phyloP scores from a whole-genome alignment of 92 coral and sea anemone genomes.

The Muricea muricata region DNA sequence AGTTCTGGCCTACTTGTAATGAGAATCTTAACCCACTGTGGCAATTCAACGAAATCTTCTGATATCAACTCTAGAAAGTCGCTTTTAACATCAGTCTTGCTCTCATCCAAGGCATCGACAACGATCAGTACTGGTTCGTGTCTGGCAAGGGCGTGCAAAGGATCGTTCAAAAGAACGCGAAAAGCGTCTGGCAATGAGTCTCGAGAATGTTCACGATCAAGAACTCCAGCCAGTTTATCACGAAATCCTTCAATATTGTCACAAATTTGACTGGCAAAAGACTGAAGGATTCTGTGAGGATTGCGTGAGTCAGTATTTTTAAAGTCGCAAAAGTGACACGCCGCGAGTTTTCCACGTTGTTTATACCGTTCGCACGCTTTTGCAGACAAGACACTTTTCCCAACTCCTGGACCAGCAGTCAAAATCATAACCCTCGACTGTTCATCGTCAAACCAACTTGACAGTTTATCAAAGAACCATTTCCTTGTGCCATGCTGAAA shows the following conservation, averaged over 20 bases:
- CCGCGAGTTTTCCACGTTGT: not conserved
- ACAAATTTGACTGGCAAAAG: constrained; percentile 45
- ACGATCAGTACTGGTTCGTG: too few species aligned
- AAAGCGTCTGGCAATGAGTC: not conserved
- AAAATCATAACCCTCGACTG: too few species aligned
- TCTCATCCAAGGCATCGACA: not conserved
- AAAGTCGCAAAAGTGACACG: too few species aligned
- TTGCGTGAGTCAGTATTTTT: too few species aligned
- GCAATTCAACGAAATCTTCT: constrained; percentile 26
- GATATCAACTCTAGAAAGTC: constrained; percentile 23
- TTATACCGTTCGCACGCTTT: constrained; percentile 15
- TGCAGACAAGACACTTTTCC: too few species aligned
- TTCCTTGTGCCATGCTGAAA: too few species aligned
- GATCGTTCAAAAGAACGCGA: constrained; percentile 6
- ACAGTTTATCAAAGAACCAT: too few species aligned
- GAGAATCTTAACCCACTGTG: constrained; percentile 31
- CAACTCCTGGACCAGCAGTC: too few species aligned
- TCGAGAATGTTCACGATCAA: not conserved
- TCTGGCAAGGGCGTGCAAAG: not conserved
- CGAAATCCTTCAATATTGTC: not conserved
- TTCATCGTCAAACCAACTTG: too few species aligned
- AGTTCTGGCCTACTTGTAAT: constrained; percentile 41
- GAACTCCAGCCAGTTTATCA: not conserved
- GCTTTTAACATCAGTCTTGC: not conserved
- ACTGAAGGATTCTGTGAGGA: constrained; percentile 41